Conservation (phyloP, 1,140 invertebrate genomes). For the Drosophila guanche region DNA sequence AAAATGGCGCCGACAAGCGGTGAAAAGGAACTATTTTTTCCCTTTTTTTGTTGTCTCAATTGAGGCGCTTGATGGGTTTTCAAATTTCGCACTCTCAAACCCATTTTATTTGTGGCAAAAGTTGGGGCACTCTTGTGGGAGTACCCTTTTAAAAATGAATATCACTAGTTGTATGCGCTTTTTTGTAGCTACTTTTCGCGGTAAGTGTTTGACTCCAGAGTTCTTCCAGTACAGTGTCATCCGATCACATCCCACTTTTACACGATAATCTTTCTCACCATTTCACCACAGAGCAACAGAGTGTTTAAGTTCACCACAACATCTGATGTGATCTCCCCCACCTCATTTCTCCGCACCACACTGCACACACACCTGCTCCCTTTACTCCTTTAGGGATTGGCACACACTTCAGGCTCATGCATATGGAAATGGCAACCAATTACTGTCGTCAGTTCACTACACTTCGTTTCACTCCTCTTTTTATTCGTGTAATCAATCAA, state of each 20-base stretch:
- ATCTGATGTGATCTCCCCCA: no score
- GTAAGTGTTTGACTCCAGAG: no score
- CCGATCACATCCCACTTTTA: not conserved
- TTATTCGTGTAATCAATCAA: slow-evolving; percentile 36
- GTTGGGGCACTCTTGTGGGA: no score
- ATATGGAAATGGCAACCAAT: slow-evolving; percentile 43
- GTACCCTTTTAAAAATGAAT: no score
- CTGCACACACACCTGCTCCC: not conserved
- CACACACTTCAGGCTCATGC: slow-evolving; percentile 6
- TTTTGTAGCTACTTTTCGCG: no score
- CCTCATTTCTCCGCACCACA: no score
- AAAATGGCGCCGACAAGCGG: slow-evolving; percentile 41
- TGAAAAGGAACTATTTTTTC: slow-evolving; percentile 28
- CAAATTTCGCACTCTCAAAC: slow-evolving; percentile 8
- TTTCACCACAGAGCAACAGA: no score
- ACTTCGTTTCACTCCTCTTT: not conserved
- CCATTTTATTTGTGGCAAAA: slow-evolving; percentile 20
- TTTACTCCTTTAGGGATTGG: not conserved
- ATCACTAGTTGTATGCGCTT: no score
- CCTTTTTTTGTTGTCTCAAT: slow-evolving; percentile 39
- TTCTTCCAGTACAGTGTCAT: no score
- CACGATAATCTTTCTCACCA: no score
- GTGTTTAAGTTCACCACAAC: no score
- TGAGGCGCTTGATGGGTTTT: slow-evolving; percentile 26
- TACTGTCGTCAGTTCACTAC: slow-evolving; percentile 28